Evolutionary conservation across 2,888 invertebrate species (phyloP).

Genomic region (Scaptomyza caliginosa): DNA sequence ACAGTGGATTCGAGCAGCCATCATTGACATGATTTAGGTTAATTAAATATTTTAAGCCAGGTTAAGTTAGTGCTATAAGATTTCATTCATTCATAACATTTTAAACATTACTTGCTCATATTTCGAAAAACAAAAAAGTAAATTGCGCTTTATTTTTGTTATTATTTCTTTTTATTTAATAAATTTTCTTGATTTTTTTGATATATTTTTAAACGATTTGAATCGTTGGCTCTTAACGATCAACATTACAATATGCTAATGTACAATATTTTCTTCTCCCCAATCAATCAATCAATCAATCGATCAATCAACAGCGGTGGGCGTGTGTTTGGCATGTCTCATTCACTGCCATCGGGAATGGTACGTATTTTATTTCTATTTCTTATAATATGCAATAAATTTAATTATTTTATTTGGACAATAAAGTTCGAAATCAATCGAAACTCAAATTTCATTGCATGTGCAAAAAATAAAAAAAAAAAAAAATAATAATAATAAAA

Average conservation of each 20-base stretch:
- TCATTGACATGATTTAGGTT: slow-evolving; percentile 3
- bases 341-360: slow-evolving; percentile 85
- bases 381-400: slow-evolving; percentile 37
- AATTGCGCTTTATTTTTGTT: slow-evolving; percentile 63
- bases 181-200: not conserved
- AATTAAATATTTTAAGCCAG: slow-evolving; percentile 18
- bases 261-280: slow-evolving; percentile 34
- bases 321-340: slow-evolving; percentile 84
- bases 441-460: slow-evolving; percentile 66
- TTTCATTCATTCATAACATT: slow-evolving; percentile 46
- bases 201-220: not conserved
- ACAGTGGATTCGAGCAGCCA: slow-evolving; percentile 1
- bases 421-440: slow-evolving; percentile 50
- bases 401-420: slow-evolving; percentile 46
- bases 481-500: slow-evolving; percentile 5
- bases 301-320: slow-evolving; percentile 78
- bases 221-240: slow-evolving; percentile 2
- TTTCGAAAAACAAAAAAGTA: slow-evolving; percentile 34
- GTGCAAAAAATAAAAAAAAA: slow-evolving; percentile 40
- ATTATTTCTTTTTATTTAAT: slow-evolving; percentile 15
- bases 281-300: slow-evolving; percentile 17
- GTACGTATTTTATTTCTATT: slow-evolving; percentile 76
- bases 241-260: slow-evolving; percentile 49
- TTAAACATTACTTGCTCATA: slow-evolving; percentile 52
- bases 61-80: slow-evolving; percentile 53